Base-by-base conservation (phyloP, 2,888 invertebrate species). In the Phortica magna region DNA sequence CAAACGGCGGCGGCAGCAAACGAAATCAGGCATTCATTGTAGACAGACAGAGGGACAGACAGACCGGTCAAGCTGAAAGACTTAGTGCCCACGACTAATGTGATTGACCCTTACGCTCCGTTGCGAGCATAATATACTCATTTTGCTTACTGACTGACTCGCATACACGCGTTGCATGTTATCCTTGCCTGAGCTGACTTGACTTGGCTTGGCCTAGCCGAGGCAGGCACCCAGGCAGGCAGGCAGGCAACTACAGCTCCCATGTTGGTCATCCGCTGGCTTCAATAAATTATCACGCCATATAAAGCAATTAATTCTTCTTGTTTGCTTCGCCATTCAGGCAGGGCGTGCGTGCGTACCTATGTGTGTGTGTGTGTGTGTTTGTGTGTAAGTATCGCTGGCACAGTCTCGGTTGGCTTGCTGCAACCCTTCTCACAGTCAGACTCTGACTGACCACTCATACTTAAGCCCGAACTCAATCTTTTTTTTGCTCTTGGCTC, bases 241-340 rank as follows among this genome's bases (percentile, higher is more conserved):
- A 4, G 31, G 31, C 5, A 31, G 31, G 31, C 31, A 31, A 31
- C 31, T 31, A 31, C 31, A 74, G 73, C 84, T 85, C 86, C 88
- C 88, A 84, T 88, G 83, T 84, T 87, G 88, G 88, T 88, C 84
- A 89, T 88, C 88, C 85, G 83, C 82, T 83, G 78, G 83, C 88
- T 88, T 87, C 84, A 88, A 90, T 89, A 89, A 90, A 89, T 89
- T 89, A 89, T 89, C 90, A 90, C 90, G 88, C 89, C 86, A 89
- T 90, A 89, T 88, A 90, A 89, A 89, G 89, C 89, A 89, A 89
- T 89, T 89, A 89, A 90, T 89, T 90, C 84, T 83, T 84, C 48
- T 72, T 48, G 67, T 65, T 64, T 22, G 70, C 57, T n/a, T 19
- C 71, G 31, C 42, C 12, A 14, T 57, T 57, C 41, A 73, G 31